Percentiles rank a stretch among this genome's conserved stretches.
phyloP scores from a whole-genome alignment of 2,888 invertebrate genomes.

The Agrotis exclamationis region DNA sequence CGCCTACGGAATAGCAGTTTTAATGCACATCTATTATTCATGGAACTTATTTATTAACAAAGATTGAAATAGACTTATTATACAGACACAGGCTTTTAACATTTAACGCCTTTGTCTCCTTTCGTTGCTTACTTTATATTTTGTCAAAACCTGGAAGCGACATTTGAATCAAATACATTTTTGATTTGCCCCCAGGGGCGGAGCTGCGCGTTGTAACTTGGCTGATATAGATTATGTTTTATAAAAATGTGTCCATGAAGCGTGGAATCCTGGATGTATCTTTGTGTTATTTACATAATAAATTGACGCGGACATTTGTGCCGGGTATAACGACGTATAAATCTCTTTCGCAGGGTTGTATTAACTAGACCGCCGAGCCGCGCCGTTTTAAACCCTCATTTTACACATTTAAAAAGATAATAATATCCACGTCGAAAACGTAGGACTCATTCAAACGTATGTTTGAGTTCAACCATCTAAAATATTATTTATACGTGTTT shows the following conservation, averaged over 20 bases:
- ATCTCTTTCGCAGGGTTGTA: constrained; percentile 28
- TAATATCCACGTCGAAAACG: constrained; percentile 21
- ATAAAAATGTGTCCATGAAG: constrained; percentile 45
- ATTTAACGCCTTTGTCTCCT: constrained; percentile 55
- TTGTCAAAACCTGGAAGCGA: constrained; percentile 47
- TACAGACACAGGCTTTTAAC: constrained; percentile 57
- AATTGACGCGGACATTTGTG: constrained; percentile 55
- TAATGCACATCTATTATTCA: constrained; percentile 62
- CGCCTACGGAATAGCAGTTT: constrained; percentile 40
- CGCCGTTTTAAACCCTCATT: constrained; percentile 41
- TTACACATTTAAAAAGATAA: constrained; percentile 27
- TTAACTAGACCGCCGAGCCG: constrained; percentile 31
- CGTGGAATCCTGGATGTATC: constrained; percentile 40
- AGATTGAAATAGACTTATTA: constrained; percentile 56
- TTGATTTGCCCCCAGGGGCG: constrained; percentile 44
- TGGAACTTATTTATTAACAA: constrained; percentile 60
- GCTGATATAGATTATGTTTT: constrained; percentile 52
- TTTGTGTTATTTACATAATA: constrained; percentile 61
- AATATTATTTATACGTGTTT: constrained; percentile 61
- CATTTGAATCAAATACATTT: constrained; percentile 60
- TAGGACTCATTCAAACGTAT: constrained; percentile 27
- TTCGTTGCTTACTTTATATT: constrained; percentile 50
- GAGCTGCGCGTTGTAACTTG: constrained; percentile 31
- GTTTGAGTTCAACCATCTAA: constrained; percentile 33
- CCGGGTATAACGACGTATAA: constrained; percentile 36